Conservation (phyloP, 2,113 vertebrate species). For the Hemibagrus wyckioides region DNA sequence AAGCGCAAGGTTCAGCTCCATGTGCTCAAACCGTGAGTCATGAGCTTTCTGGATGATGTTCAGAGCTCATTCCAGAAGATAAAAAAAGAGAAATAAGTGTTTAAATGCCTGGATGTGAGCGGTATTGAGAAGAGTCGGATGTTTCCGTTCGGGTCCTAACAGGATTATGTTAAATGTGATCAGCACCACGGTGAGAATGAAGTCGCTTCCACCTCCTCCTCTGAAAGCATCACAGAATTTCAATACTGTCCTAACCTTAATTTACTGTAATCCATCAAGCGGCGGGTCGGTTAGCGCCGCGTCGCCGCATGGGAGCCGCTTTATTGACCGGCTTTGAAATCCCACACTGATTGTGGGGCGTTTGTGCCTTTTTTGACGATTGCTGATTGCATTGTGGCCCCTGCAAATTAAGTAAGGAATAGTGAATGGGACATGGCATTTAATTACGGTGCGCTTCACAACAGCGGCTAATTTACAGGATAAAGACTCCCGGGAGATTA, state of each 20-base stretch:
- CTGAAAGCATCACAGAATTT: neutral
- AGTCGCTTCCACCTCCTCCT: slow-evolving; percentile 1
- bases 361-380: slow-evolving; percentile 1
- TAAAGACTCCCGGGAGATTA: slow-evolving; percentile 35
- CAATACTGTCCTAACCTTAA: neutral
- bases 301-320: neutral
- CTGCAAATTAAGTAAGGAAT: slow-evolving; percentile 43
- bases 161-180: neutral
- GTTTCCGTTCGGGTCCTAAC: neutral
- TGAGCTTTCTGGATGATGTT: neutral
- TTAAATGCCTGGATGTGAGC: neutral
- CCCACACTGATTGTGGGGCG: slow-evolving; percentile 14
- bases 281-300: neutral
- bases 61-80: neutral
- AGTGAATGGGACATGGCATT: slow-evolving; percentile 34
- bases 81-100: neutral
- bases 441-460: slow-evolving; percentile 32
- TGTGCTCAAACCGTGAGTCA: neutral
- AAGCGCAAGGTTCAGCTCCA: neutral
- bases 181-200: neutral
- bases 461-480: slow-evolving; percentile 20
- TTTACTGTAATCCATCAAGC: slow-evolving; percentile 7
- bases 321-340: slow-evolving; percentile 37
- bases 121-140: neutral
- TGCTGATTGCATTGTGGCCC: slow-evolving; percentile 31